Evolutionary conservation across 2,113 vertebrate genomes (phyloP), one percentile per base, ranked within the genome.

Genomic region (Okapia johnstoni): DNA sequence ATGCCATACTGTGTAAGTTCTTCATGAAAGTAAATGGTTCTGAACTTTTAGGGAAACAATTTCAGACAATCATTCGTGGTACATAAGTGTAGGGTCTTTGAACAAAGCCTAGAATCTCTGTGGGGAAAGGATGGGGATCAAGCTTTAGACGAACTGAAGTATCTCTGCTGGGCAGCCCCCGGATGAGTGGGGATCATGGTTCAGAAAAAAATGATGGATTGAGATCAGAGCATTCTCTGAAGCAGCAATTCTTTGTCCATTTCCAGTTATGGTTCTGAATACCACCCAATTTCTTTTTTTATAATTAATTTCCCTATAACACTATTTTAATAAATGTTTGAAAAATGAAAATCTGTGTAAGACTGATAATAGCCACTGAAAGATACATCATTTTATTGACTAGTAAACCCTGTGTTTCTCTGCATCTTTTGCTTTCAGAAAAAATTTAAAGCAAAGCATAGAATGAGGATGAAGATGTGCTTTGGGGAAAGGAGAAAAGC

Each of bases 381-480:
- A 93, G 28, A 55, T 26, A 28, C 36, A 87, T 76, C n/a, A 85
- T 87, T 93, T 77, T 93, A 84, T 79, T 93, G 57, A 92, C 9
- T 15, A 57, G n/a, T 90, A 90, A 91, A 66, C 30, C 3, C 25
- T 16, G 25, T 79, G n/a, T 76, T 58, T 93, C 61, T 90, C 16
- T 73, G 54, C n/a, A 84, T 93, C 26, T 21, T 33, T 92, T 80
- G 36, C 30, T 88, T 85, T 80, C 19, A 81, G 66, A 48, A 85
- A 92, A 61, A 73, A 76, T 36, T 94, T 83, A 77, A 94, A 92
- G 54, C 58, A 89, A 92, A 94, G 7, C 46, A 30, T 43, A 61
- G 23, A 58, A 85, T 23, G 4, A 76, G 50, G 13, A 85, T 2
- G 73, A 73, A 89, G n/a, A 81, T 73, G 2, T 83, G 30, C 70